Evolutionary conservation across 2,113 vertebrate species (phyloP).

Genomic region (Oncorhynchus keta): DNA sequence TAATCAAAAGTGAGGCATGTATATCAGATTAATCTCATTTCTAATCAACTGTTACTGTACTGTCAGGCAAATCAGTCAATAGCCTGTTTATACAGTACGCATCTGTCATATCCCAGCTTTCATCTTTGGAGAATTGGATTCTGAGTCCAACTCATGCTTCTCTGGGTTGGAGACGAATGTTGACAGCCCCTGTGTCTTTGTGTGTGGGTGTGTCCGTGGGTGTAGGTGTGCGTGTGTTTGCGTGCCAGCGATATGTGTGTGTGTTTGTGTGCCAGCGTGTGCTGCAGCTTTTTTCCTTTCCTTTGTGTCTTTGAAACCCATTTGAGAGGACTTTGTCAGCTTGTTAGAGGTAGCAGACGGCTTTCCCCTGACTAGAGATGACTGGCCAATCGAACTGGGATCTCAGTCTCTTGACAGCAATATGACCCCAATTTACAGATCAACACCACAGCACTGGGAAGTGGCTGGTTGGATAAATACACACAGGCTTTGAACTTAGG

Average conservation of each 20-base stretch:
- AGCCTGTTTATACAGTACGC: background rate
- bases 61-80: background rate
- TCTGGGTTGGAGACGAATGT: background rate
- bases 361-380: conserved; percentile 47
- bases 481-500: background rate
- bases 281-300: background rate
- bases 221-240: background rate
- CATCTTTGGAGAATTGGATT: background rate
- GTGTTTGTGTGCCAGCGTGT: background rate
- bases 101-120: background rate
- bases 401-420: conserved; percentile 53
- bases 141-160: background rate
- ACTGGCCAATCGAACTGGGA: conserved; percentile 50
- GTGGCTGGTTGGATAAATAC: background rate
- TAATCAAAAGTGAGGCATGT: no score
- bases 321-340: conserved; percentile 50
- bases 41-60: no score
- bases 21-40: no score
- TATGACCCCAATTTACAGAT: conserved; percentile 63
- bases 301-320: conserved; percentile 16
- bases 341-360: conserved; percentile 44
- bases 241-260: background rate
- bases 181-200: background rate
- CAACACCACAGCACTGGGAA: conserved; percentile 30
- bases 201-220: background rate